Conservation (phyloP, 2,113 vertebrate genomes). For the Neopipo cinnamomea region DNA sequence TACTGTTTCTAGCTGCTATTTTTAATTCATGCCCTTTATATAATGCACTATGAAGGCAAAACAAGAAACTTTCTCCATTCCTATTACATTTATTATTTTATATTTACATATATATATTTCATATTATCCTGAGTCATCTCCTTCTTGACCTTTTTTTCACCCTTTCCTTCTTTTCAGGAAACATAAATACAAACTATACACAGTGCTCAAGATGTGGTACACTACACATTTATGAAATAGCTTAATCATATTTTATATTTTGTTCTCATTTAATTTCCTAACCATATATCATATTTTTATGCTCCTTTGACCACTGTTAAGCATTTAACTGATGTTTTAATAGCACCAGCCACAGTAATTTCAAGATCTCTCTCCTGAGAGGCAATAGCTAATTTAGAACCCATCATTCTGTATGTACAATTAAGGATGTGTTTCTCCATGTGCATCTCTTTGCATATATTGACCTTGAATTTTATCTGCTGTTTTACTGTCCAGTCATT, state of each 20-base stretch:
- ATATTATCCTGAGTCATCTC: not conserved
- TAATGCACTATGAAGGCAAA: not conserved
- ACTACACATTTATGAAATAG: not conserved
- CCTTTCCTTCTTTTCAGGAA: not conserved
- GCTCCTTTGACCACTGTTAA: not conserved
- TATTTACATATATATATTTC: not conserved
- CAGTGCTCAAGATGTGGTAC: not conserved
- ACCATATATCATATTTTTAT: not conserved
- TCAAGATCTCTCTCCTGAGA: constrained; percentile 47
- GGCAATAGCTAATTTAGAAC: constrained; percentile 45
- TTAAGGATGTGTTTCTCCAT: constrained; percentile 48
- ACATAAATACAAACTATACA: not conserved
- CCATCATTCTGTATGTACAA: constrained; percentile 15
- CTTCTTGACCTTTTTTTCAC: not conserved
- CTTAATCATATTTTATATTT: not conserved
- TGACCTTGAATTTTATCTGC: constrained; percentile 59
- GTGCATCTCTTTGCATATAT: constrained; percentile 55
- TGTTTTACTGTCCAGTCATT: constrained; percentile 50
- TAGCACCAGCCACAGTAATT: constrained; percentile 2
- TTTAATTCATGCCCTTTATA: not conserved
- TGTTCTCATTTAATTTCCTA: not conserved
- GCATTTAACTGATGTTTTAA: constrained; percentile 1
- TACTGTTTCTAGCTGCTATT: not conserved
- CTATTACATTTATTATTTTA: not conserved
- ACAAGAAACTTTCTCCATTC: not conserved